Conservation (phyloP, 2,888 invertebrate genomes). For the Aphelenchoides bicaudatus region DNA sequence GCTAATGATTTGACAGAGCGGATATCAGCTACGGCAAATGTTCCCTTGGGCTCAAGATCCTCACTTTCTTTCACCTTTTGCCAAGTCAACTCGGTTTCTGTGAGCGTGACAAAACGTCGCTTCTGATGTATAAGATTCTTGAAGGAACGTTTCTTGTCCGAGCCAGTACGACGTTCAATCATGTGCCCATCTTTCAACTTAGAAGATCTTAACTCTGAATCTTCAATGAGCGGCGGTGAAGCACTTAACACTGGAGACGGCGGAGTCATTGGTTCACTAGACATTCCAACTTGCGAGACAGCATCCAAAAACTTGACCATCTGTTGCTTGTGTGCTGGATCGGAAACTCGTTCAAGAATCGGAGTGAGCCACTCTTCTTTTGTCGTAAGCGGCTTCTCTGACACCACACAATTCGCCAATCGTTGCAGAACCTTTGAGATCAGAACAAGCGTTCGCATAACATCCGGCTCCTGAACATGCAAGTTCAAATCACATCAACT, state of each 20-base stretch:
- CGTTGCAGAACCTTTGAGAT: conserved; percentile 59
- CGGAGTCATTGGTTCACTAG: conserved; percentile 17
- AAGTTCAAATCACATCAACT: not conserved
- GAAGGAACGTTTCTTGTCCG: conserved; percentile 39
- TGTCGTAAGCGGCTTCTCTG: conserved; percentile 39
- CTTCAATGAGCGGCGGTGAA: not conserved
- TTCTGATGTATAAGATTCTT: conserved; percentile 47
- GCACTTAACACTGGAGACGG: not conserved
- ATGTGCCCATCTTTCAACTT: conserved; percentile 26
- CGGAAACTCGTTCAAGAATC: conserved; percentile 45
- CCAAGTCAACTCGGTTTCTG: conserved; percentile 45
- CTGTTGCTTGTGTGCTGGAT: conserved; percentile 42
- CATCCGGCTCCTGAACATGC: conserved; percentile 44
- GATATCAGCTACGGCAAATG: conserved; percentile 38
- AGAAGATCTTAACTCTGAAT: not conserved
- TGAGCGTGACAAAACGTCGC: conserved; percentile 41
- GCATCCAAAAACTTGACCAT: conserved; percentile 55
- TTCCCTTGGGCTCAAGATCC: conserved; percentile 36
- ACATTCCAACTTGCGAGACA: conserved; percentile 33
- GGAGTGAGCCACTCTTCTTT: conserved; percentile 57
- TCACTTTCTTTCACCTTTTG: conserved; percentile 42
- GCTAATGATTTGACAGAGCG: conserved; percentile 33
- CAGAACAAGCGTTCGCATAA: conserved; percentile 53
- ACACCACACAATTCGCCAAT: conserved; percentile 55
- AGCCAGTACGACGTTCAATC: conserved; percentile 35